Base-by-base conservation (phyloP, 2,888 invertebrate genomes). In the Chloromyia formosa region DNA sequence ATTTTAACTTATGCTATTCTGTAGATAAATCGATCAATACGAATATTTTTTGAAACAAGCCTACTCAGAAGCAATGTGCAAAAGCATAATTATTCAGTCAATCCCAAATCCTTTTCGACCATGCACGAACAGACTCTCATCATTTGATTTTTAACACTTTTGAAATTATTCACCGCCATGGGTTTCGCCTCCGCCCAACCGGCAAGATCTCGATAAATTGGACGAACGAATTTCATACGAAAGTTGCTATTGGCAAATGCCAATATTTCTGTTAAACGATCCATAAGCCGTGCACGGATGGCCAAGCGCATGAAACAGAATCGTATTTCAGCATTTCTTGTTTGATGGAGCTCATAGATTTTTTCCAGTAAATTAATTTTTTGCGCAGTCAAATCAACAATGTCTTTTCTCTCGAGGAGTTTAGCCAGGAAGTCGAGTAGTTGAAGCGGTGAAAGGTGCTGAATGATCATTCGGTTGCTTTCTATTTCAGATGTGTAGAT, bases 191-290 rank as follows among this genome's bases (percentile, higher is more conserved):
- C 89, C 76, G 92, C 90, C 96, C 96, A 96, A 0, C 86, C 88
- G 79, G 91, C 93, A 75, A 96, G 86, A 82, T 94, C 95, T 77
- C 94, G 90, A 85, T 95, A 97, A 64, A 97, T 87, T 1, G 97
- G 96, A 42, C 95, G 88, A 1, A 94, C 92, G 85, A 91, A 97
- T 84, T 97, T 97, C 94, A 97, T 94, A 73, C 97, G 89, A 45
- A 97, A 97, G 81, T 94, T 92, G 18, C 89, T 89, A 78, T 93
- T 94, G 9, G 95, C 90, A 87, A 97, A 96, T 20, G 89, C 83
- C 74, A 97, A 86, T 0, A 92, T 92, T 16, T 89, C 87, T 1
- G 88, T 85, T 45, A 97, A 85, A 80, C 90, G 90, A 0, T 88
- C 86, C 27, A 88, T 85, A 88, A 94, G 92, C 74, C 88, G 88